Evolutionary conservation across 2,113 vertebrate species (phyloP).

Genomic region (Micromys minutus): DNA sequence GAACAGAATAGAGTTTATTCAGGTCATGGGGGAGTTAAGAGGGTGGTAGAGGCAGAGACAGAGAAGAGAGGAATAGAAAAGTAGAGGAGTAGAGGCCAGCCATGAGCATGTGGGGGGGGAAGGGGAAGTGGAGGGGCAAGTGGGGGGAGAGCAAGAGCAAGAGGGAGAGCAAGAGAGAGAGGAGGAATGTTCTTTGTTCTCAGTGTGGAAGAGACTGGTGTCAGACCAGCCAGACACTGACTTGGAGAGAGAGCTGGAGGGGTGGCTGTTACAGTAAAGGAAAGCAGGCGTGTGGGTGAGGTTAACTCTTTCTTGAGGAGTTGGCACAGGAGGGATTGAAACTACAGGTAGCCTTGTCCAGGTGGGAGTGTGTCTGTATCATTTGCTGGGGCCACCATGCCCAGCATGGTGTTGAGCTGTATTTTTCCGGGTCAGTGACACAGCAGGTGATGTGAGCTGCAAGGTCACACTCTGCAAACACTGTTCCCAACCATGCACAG

Average conservation of each 20-base stretch:
- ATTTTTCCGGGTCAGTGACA: background rate
- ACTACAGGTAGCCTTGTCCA: rapidly evolving
- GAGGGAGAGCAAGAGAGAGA: no score
- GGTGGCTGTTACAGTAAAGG: no score
- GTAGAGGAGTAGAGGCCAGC: no score
- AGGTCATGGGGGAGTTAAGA: no score
- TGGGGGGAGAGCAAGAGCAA: no score
- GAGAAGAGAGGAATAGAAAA: no score
- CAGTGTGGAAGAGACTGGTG: background rate
- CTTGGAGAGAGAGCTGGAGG: background rate
- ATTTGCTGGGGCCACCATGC: background rate
- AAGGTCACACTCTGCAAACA: rapidly evolving
- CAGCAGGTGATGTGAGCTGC: background rate
- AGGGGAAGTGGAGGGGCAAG: no score
- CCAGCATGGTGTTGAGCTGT: background rate
- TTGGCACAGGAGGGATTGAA: background rate
- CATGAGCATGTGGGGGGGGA: no score
- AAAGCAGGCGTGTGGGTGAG: background rate
- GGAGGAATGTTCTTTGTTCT: background rate
- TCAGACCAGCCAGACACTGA: background rate
- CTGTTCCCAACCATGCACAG: rapidly evolving
- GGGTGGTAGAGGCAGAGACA: no score
- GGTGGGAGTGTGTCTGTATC: rapidly evolving
- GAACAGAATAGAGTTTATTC: no score
- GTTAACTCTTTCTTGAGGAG: background rate